phyloP scores from a whole-genome alignment of 2,113 vertebrate genomes.

The Thalassarche chlororhynchos region DNA sequence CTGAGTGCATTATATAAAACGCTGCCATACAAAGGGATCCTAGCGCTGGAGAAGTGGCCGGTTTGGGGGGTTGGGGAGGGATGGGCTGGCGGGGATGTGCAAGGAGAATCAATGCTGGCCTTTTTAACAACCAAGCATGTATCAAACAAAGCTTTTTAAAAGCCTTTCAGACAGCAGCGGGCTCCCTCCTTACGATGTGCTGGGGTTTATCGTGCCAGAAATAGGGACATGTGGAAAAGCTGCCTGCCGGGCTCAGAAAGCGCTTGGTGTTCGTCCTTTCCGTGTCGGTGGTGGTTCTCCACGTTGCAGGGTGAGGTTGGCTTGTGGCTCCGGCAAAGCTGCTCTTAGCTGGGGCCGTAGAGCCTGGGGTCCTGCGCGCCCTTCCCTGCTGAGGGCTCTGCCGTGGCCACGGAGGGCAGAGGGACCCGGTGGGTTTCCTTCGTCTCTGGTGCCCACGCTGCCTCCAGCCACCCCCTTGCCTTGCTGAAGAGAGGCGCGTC shows the following conservation, averaged over 20 bases:
- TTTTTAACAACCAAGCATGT: not conserved
- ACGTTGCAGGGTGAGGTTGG: fast-evolving
- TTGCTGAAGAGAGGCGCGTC: fast-evolving
- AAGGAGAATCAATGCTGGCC: not conserved
- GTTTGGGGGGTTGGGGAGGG: not conserved
- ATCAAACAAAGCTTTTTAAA: not conserved
- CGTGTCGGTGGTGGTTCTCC: not conserved
- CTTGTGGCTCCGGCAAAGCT: not conserved
- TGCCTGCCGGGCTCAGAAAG: fast-evolving
- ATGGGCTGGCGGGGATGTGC: not conserved
- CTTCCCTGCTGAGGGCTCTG: not conserved
- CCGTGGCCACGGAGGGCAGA: not conserved
- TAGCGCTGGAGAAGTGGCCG: fast-evolving
- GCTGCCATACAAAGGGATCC: not conserved
- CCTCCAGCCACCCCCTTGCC: not conserved
- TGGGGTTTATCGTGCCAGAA: not conserved
- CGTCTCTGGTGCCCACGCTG: fast-evolving
- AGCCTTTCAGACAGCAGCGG: not conserved
- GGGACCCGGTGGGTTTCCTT: not conserved
- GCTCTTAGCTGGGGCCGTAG: not conserved
- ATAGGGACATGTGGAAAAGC: fast-evolving
- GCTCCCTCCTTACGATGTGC: not conserved
- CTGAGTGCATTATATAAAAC: not conserved
- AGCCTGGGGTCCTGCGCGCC: not conserved
- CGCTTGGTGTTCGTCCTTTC: fast-evolving